Evolutionary conservation across 64 coral and sea anemone genomes (phyloP).

Genomic region (Hydrozoanthus tunicans): DNA sequence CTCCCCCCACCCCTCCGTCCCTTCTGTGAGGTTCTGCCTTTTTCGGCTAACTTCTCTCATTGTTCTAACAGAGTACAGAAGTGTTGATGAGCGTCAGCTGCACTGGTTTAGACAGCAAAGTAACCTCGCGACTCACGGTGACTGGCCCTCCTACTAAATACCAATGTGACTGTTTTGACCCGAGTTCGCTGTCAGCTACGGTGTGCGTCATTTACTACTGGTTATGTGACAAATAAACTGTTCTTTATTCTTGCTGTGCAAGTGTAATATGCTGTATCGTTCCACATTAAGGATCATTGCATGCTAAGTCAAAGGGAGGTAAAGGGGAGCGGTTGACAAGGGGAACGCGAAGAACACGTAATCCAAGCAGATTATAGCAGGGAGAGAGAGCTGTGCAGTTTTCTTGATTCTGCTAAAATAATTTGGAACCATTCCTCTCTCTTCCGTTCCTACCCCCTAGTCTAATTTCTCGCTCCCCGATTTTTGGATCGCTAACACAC

Average conservation of each 20-base stretch:
- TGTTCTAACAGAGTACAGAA: slow-evolving; percentile 3
- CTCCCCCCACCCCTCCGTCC: too few relatives aligned
- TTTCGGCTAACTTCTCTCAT: neutral
- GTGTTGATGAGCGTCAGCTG: slow-evolving; percentile 26
- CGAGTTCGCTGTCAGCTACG: too few relatives aligned
- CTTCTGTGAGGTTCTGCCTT: neutral
- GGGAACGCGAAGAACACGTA: too few relatives aligned
- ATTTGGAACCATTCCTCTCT: too few relatives aligned
- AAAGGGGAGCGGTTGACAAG: too few relatives aligned
- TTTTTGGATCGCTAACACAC: too few relatives aligned
- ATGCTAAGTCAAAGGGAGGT: too few relatives aligned
- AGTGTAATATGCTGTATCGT: neutral
- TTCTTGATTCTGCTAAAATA: too few relatives aligned
- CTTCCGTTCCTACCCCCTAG: too few relatives aligned
- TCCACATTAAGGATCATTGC: neutral
- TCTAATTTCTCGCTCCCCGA: too few relatives aligned
- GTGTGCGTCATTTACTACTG: slow-evolving; percentile 7
- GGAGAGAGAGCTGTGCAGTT: too few relatives aligned
- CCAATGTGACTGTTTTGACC: neutral
- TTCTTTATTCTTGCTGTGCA: neutral
- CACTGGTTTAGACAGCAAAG: neutral
- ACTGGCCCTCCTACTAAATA: neutral
- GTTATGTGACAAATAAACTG: slow-evolving; percentile 28
- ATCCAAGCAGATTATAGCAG: too few relatives aligned
- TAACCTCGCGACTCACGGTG: neutral